Evolutionary conservation across 92 coral and sea anemone species (phyloP), one percentile per base, ranked within the genome.

Genomic region (Metridium senile): DNA sequence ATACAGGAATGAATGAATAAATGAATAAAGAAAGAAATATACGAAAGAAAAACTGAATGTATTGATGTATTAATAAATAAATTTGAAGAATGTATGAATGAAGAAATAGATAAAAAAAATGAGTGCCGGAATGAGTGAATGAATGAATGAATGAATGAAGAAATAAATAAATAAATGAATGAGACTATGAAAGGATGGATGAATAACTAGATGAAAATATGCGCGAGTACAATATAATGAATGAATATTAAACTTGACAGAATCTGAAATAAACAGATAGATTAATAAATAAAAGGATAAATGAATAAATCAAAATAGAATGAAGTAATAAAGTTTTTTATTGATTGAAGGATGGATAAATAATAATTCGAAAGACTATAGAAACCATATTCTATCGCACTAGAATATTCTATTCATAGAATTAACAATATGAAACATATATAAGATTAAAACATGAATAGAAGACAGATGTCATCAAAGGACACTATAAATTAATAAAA

Each of bases 71-170:
- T 39, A 13, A 39, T 39, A 4, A 13, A 39, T 39, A 4, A 13
- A 39, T 39, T 39, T n/a, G n/a, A n/a, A n/a, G 49, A 39, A 39
- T 67, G 11, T 1, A 29, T 33, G 2, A 25, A 13, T 9, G 73
- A 8, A 21, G 8, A 68, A 68, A 22, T 26, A 33, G 30, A 13
- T 17, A 29, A 17, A 10, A 20, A 0, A 23, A n/a, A 20, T 30
- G 70, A 65, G 13, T 33, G 70, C 25, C 17, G 11, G 70, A 65
- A 65, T 31, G 71, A 33, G 11, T 66, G 71, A 45, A 66, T 54
- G 61, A 54, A 54, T 16, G 61, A 54, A 54, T 16, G 61, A 54
- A 54, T 16, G 61, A 54, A 54, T 16, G 61, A 54, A 54, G 61
- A 20, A 54, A 54, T 16, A 20, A 54, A 54, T 16, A 19, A 16